Base-by-base conservation (phyloP, 1,140 invertebrate species). In the Atta texana region DNA sequence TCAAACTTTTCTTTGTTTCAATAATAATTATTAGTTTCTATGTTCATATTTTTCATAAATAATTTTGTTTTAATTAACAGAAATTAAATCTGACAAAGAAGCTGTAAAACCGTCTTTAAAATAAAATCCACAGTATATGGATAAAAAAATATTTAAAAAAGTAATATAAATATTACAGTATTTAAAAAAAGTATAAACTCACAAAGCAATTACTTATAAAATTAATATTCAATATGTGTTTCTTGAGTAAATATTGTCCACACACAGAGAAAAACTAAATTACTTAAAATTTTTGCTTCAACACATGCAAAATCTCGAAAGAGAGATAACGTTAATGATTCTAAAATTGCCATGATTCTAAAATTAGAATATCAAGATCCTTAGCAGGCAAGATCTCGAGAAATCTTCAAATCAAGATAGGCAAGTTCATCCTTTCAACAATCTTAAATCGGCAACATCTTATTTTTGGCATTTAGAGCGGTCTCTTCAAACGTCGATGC, bases 401-500 rank as follows among this genome's bases (percentile, higher is more conserved):
- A 18, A 75, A 31, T 3, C 16, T 10, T 5, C 8, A 21, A 51
- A 49, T 64, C 34, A 51, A 51, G 28, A 66, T 31, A 51, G 12
- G 44, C 14, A 0, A 59, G 14, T 31, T 7, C 24, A 21, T 74
- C 16, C 34, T 61, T n/a, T 78, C 28, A 18, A 7, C 14, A 39
- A 39, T 69, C 18, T 84, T 34, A 59, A 44, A 21, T 31, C 1
- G 12, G 18, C 24, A 12, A 74, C 34, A 44, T 49, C 72, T 72
- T 49, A 74, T 82, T 74, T 74, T 24, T 39, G 39, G 24, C 55
- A 72, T 14, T 59, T 51, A 34, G 34, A 12, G 24, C 53, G 21
- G 49, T 28, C 61, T 53, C 14, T 24, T 78, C 21, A 61, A 75
- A 75, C 55, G 44, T 59, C 44, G 49, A 78, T 44, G 44, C 31